These are phyloP conservation scores for Pseudomyrmex dendroicus DNA, from an alignment of 1,140 invertebrate genomes.

Conservation along the genomic window DNA sequence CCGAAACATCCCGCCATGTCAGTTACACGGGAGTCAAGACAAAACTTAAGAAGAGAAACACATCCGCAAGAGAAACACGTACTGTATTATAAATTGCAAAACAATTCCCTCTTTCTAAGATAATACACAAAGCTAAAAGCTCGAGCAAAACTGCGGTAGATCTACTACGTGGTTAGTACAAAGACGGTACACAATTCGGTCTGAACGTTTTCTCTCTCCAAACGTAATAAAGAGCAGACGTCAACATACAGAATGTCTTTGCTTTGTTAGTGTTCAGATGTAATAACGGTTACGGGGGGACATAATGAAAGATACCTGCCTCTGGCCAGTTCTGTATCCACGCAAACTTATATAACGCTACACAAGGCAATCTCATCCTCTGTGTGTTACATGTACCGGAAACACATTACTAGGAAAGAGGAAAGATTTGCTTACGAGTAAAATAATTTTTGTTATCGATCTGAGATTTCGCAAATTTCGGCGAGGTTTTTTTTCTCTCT, in stretches of 20 bases:
- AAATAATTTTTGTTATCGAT: neutral
- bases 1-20: neutral
- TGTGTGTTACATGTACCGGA: constrained; percentile 60
- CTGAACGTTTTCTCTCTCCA: constrained; percentile 20
- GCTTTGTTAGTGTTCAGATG: constrained; percentile 76
- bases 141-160: constrained; percentile 35
- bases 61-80: constrained; percentile 28
- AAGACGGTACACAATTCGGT: constrained; percentile 40
- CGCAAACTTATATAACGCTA: constrained; percentile 78
- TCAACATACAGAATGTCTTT: constrained; percentile 53
- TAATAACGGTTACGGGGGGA: constrained; percentile 75
- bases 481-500: neutral
- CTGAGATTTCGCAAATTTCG: constrained; percentile 13
- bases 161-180: constrained; percentile 58
- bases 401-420: constrained; percentile 32
- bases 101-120: constrained; percentile 9
- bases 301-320: constrained; percentile 85
- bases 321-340: constrained; percentile 86
- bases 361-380: constrained; percentile 59
- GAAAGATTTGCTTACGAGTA: constrained; percentile 4
- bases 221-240: constrained; percentile 43
- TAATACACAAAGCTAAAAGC: constrained; percentile 50
- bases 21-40: constrained; percentile 24
- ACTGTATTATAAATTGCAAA: constrained; percentile 22
- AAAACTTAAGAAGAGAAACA: constrained; percentile 44